Conservation (phyloP, 92 coral and sea anemone genomes). For the Porites evermanni region DNA sequence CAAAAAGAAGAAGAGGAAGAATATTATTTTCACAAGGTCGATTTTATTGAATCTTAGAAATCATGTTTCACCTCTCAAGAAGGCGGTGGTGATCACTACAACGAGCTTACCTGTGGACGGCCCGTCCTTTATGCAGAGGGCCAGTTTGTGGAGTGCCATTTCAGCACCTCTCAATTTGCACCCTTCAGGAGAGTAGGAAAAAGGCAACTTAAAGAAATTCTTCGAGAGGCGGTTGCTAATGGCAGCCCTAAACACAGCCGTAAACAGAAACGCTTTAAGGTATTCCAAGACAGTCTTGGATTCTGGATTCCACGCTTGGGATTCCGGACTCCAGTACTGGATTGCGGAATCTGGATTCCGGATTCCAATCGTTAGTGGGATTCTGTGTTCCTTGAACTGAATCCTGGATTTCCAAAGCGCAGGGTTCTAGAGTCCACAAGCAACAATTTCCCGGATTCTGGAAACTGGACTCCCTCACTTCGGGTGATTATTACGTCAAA, state of each 20-base stretch:
- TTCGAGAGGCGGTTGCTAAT: conserved; percentile 2
- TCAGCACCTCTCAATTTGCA: conserved; percentile 25
- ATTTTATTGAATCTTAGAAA: neutral
- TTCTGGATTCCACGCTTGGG: too few relatives aligned
- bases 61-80: neutral
- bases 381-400: too few relatives aligned
- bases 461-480: too few relatives aligned
- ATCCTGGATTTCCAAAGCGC: neutral
- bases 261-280: neutral
- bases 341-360: too few relatives aligned
- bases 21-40: too few relatives aligned
- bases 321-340: too few relatives aligned
- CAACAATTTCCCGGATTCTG: too few relatives aligned
- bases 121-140: conserved; percentile 46
- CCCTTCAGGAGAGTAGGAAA: conserved; percentile 21
- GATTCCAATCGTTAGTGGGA: too few relatives aligned
- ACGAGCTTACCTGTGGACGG: conserved; percentile 11
- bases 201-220: conserved; percentile 11
- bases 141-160: conserved; percentile 36
- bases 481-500: too few relatives aligned
- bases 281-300: neutral
- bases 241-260: neutral
- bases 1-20: too few relatives aligned
- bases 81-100: neutral
- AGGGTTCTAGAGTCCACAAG: too few relatives aligned